Evolutionary conservation across 1,140 invertebrate species (phyloP), one percentile per base, ranked within the genome.

Genomic region (Sarcophaga peregrina): DNA sequence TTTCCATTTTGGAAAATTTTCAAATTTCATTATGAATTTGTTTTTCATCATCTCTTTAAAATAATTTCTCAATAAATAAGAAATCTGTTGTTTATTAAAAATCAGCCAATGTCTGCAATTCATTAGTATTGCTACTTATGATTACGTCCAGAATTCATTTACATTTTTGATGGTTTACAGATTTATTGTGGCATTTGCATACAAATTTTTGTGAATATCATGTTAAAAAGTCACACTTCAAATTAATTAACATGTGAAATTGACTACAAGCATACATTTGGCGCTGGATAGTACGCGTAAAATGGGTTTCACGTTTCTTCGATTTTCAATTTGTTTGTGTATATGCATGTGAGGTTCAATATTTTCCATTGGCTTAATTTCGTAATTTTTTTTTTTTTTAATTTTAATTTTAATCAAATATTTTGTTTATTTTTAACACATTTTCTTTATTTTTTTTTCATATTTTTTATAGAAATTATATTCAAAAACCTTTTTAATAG

Each of bases 211-310:
- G 0, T 5, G 20, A 74, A 74, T 15, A 45, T 74, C 17, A 74
- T 74, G 25, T 47, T 47, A 74, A 74, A 74, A 45, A 74, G 46
- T 74, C 73, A 47, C 73, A 74, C 54, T 58, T 58, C 54, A 58
- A 58, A 58, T 58, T 58, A 58, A 58, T 58, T 58, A 58, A 25
- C 37, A 54, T 54, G 11, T 54, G 52, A 48, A 47, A 50, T 48
- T 48, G 37, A 48, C 48, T 48, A n/a, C 75, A 48, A 48, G 48
- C 8, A 9, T 2, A 37, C 25, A 37, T 2, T 78, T 25, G 75
- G n/a, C 7, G 75, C 54, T 58, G 6, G n/a, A 58, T 58, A 58
- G n/a, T 15, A 58, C 13, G 54, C 25, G n/a, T 58, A 9, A 58
- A 9, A 58, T 58, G 54, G 25, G n/a, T 58, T 58, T 58, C 54